These are phyloP conservation scores for Drosophila quinaria DNA, from an alignment of 2,888 invertebrate species.

Conservation along the genomic window DNA sequence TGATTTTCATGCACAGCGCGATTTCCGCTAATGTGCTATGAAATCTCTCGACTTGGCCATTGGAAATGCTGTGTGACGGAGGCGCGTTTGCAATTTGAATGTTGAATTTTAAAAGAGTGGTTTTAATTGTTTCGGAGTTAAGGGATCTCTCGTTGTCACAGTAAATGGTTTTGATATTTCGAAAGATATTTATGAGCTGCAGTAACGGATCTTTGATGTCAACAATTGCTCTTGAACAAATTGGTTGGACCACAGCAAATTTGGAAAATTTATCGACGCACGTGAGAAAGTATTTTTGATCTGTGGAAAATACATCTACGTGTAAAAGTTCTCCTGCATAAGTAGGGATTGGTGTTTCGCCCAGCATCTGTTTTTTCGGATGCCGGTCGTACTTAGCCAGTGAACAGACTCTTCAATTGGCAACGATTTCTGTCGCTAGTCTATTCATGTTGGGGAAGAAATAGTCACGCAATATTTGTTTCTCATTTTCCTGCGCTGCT, in stretches of 20 bases:
- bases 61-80: not conserved
- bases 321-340: slow-evolving; percentile 9
- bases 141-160: slow-evolving; percentile 18
- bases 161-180: slow-evolving; percentile 3
- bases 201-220: slow-evolving; percentile 1
- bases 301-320: too few species aligned
- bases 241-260: slow-evolving; percentile 2
- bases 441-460: slow-evolving; percentile 14
- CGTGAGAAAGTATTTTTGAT: slow-evolving; percentile 5
- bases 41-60: slow-evolving; percentile 16
- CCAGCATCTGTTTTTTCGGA: slow-evolving; percentile 9
- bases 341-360: slow-evolving; percentile 2
- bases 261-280: slow-evolving; percentile 19
- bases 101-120: too few species aligned
- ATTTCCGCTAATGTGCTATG: slow-evolving; percentile 2
- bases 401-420: slow-evolving; percentile 1
- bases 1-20: not conserved
- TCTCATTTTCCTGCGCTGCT: slow-evolving; percentile 12
- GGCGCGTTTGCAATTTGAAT: too few species aligned
- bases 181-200: not conserved
- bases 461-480: slow-evolving; percentile 16
- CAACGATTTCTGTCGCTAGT: slow-evolving; percentile 1
- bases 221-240: slow-evolving; percentile 1
- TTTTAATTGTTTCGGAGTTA: slow-evolving; percentile 2
- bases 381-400: slow-evolving; percentile 7